Conservation (phyloP, 2,113 vertebrate genomes). For the Equus przewalskii region DNA sequence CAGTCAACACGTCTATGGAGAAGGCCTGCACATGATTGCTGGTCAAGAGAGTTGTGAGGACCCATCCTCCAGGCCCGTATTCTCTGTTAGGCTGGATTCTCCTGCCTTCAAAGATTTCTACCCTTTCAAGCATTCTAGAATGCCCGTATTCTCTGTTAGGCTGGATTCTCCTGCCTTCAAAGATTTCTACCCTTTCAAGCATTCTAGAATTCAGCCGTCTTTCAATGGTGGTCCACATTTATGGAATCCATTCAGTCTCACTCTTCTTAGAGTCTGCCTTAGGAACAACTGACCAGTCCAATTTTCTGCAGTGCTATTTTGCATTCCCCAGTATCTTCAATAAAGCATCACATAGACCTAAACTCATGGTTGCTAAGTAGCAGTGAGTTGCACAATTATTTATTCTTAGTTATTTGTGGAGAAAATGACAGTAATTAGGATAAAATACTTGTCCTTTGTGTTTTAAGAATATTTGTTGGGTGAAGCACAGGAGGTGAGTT, state of each 20-base stretch:
- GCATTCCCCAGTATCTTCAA: not conserved
- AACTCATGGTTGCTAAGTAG: not conserved
- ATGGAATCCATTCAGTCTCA: not conserved
- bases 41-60: not conserved
- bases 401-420: not conserved
- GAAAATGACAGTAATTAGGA: not conserved
- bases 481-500: not conserved
- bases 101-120: not conserved
- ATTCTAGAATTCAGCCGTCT: not conserved
- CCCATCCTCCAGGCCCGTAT: fast-evolving
- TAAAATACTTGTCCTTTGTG: not conserved
- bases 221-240: not conserved
- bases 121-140: not conserved
- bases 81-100: not conserved
- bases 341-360: not conserved
- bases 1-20: too few relatives aligned
- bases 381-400: not conserved
- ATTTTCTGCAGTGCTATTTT: not conserved
- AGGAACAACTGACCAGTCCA: not conserved
- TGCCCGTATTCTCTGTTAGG: not conserved
- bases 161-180: not conserved
- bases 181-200: not conserved
- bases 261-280: not conserved
- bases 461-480: not conserved
- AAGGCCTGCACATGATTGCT: fast-evolving